phyloP scores from a whole-genome alignment of 2,888 invertebrate species.

The Mesochorus sp. region DNA sequence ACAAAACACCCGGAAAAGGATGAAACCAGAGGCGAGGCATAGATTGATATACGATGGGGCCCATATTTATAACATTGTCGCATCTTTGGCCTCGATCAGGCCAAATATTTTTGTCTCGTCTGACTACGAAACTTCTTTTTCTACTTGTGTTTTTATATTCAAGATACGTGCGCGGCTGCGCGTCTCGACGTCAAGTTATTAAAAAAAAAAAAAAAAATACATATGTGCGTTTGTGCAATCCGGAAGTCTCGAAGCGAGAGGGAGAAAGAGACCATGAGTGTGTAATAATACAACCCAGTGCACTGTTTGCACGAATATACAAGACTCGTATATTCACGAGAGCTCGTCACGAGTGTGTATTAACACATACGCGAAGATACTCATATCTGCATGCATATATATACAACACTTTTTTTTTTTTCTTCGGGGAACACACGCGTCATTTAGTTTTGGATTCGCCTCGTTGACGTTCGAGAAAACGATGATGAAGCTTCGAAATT shows the following conservation, averaged over 20 bases:
- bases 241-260: conserved; percentile 55
- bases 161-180: no score
- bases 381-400: not conserved
- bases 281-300: conserved; percentile 32
- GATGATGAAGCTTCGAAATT: conserved; percentile 37
- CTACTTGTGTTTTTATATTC: no score
- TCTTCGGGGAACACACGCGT: conserved; percentile 33
- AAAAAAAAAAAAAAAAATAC: not conserved
- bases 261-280: not conserved
- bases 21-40: conserved; percentile 38
- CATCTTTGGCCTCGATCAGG: no score
- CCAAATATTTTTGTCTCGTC: no score
- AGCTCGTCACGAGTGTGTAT: not conserved
- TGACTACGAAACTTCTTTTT: not conserved
- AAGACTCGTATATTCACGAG: conserved; percentile 4
- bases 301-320: conserved; percentile 47
- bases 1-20: conserved; percentile 57
- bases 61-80: no score
- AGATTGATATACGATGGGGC: not conserved
- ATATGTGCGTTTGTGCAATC: not conserved
- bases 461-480: conserved; percentile 54
- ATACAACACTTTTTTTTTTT: no score
- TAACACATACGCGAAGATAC: not conserved
- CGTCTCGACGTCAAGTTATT: no score
- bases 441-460: conserved; percentile 50